These are phyloP conservation scores for Cyprinodon diabolis DNA, from an alignment of 2,797 vertebrate species.

Conservation along the genomic window DNA sequence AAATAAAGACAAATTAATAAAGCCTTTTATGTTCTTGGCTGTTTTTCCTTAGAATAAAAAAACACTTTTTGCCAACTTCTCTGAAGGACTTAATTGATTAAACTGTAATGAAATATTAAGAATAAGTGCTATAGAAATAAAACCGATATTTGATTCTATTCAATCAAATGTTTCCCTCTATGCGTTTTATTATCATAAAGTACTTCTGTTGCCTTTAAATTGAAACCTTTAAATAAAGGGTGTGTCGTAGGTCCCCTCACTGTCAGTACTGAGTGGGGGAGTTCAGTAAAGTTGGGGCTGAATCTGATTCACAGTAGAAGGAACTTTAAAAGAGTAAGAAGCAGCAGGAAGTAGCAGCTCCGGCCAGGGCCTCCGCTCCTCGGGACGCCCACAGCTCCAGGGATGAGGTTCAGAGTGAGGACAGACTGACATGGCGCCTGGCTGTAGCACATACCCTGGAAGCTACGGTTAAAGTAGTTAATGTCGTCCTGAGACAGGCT, in stretches of 20 bases:
- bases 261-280: neutral
- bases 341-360: neutral
- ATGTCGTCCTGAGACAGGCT: slow-evolving; percentile 78
- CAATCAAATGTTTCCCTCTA: no score
- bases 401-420: slow-evolving; percentile 15
- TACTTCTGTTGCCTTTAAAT: no score
- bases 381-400: neutral
- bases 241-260: neutral
- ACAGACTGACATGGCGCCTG: slow-evolving; percentile 42
- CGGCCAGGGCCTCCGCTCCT: neutral
- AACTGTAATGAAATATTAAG: no score
- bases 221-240: no score
- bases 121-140: no score
- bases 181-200: no score
- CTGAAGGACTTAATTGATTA: no score
- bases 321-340: neutral
- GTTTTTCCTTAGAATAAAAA: no score
- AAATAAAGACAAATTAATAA: no score
- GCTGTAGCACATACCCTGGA: slow-evolving; percentile 81
- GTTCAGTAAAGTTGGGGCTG: neutral
- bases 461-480: slow-evolving; percentile 68
- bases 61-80: no score
- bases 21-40: no score
- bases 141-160: no score
- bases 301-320: neutral